Evolutionary conservation across 1,140 invertebrate genomes (phyloP), one percentile per base, ranked within the genome.

Genomic region (Musca vetustissima): DNA sequence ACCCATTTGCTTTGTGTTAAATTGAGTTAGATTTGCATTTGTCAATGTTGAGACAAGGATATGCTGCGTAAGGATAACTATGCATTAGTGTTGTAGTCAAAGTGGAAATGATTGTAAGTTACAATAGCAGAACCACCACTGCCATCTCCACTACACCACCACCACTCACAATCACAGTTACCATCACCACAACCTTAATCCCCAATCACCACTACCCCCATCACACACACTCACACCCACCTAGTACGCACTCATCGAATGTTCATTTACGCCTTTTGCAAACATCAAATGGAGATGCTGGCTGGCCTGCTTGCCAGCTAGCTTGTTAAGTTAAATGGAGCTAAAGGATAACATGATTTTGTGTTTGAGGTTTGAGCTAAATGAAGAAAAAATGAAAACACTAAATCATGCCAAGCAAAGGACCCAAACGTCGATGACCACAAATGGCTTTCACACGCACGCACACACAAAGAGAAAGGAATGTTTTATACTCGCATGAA

Each of bases 301-400:
- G n/a, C n/a, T n/a, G n/a, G n/a, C n/a, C n/a, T n/a, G n/a, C n/a
- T n/a, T n/a, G n/a, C n/a, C n/a, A 22, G 57, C 57, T 61, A 8
- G 6, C 6, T 43, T 61, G 57, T 61, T 61, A 61, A 61, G 57
- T 61, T 61, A 61, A 61, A 61, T 61, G 57, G 57, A 61, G 57
- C 57, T 32, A 61, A 61, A 61, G 57, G 57, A 61, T 61, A 61
- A 61, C 57, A 61, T 61, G 57, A 61, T 61, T 61, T 61, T 61
- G 28, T 61, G 57, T 61, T 43, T 43, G 22, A 36, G 57, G 57
- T 61, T 61, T 22, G 57, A n/a, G n/a, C 17, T 61, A 61, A 36
- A 61, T 36, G 57, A 61, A 61, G 36, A 61, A 28, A 13, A 43
- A 43, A 43, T 4, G 36, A 43, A 43, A 43, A 43, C 36, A 43